Evolutionary conservation across 2,888 invertebrate genomes (phyloP).

Genomic region (Chrysomela aeneicollis): DNA sequence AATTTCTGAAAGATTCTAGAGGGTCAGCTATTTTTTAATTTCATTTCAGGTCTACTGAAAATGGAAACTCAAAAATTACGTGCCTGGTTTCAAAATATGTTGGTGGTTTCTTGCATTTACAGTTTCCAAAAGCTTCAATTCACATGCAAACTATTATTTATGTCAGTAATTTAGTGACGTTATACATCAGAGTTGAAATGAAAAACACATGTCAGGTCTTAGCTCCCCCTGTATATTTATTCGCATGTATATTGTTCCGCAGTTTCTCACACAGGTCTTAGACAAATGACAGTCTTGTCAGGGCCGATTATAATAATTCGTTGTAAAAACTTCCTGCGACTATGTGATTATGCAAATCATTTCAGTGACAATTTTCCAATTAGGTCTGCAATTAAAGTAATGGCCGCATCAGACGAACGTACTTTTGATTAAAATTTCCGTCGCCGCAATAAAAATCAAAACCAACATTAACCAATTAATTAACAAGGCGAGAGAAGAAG

Average conservation of each 20-base stretch:
- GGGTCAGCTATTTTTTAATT: too few relatives aligned
- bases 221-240: too few relatives aligned
- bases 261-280: background rate
- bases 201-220: too few relatives aligned
- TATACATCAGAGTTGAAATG: too few relatives aligned
- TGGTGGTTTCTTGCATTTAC: too few relatives aligned
- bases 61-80: too few relatives aligned
- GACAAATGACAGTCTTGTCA: background rate
- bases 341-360: conserved; percentile 30
- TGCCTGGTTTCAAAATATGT: too few relatives aligned
- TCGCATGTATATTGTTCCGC: background rate
- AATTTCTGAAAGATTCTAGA: too few relatives aligned
- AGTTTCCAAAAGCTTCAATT: too few relatives aligned
- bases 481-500: conserved; percentile 49
- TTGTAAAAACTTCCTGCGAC: conserved; percentile 25
- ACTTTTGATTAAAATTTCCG: conserved; percentile 55
- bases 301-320: conserved; percentile 20
- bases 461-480: conserved; percentile 61
- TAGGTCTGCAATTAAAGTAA: conserved; percentile 44
- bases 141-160: too few relatives aligned
- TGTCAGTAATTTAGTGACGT: too few relatives aligned
- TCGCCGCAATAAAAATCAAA: conserved; percentile 57
- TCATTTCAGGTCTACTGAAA: too few relatives aligned
- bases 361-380: conserved; percentile 41
- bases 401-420: conserved; percentile 40